Conservation (phyloP, 2,888 invertebrate genomes). For the Anarsia innoxiella region DNA sequence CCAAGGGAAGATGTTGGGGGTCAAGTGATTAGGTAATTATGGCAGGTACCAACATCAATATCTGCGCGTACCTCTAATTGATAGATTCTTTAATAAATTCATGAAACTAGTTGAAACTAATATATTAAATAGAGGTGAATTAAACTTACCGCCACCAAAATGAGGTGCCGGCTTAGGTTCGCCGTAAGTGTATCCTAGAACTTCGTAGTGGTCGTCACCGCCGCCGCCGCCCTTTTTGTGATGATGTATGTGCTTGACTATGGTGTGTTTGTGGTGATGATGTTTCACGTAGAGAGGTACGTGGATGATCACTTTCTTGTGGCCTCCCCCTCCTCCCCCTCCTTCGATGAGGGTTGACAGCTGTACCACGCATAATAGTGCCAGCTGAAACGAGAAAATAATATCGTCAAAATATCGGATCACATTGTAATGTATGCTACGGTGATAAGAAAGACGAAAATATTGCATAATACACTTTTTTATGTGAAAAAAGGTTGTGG, state of each 20-base stretch:
- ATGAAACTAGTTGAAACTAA: too few species aligned
- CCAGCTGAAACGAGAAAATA: slow-evolving; percentile 37
- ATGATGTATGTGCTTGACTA: slow-evolving; percentile 83
- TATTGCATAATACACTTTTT: too few species aligned
- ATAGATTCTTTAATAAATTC: too few species aligned
- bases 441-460: too few species aligned
- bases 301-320: slow-evolving; percentile 85
- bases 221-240: slow-evolving; percentile 73
- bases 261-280: slow-evolving; percentile 85
- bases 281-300: slow-evolving; percentile 86
- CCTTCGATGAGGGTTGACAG: slow-evolving; percentile 47
- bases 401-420: too few species aligned
- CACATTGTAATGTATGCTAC: too few species aligned
- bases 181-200: slow-evolving; percentile 79
- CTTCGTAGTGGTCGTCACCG: slow-evolving; percentile 78
- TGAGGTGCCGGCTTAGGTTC: slow-evolving; percentile 74
- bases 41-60: too few species aligned
- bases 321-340: slow-evolving; percentile 69
- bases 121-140: too few species aligned
- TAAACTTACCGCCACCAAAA: slow-evolving; percentile 59
- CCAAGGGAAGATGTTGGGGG: too few species aligned
- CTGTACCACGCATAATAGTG: slow-evolving; percentile 51
- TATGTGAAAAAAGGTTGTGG: too few species aligned
- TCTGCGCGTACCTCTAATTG: too few species aligned
- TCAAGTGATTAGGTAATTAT: too few species aligned